phyloP scores from a whole-genome alignment of 2,888 invertebrate genomes.

The Apoda limacodes region DNA sequence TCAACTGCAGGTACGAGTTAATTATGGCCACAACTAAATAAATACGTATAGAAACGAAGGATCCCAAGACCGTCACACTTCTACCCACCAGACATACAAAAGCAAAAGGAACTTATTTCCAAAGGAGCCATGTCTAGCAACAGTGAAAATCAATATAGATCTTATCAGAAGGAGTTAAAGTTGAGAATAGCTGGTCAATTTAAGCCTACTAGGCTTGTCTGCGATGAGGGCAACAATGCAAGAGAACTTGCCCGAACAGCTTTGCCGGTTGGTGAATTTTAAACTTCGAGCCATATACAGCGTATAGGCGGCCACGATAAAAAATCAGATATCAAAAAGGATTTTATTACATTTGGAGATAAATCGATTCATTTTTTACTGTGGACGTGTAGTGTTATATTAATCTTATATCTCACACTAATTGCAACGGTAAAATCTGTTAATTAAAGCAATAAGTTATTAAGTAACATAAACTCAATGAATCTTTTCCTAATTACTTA shows the following conservation, averaged over 20 bases:
- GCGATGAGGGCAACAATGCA: conserved; percentile 35
- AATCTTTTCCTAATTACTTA: too few relatives aligned
- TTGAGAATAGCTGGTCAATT: conserved; percentile 28
- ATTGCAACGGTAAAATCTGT: too few relatives aligned
- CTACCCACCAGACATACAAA: conserved; percentile 61
- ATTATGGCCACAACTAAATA: conserved; percentile 52
- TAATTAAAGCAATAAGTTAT: too few relatives aligned
- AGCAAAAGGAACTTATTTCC: conserved; percentile 40
- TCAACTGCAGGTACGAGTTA: conserved; percentile 63
- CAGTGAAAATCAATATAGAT: conserved; percentile 29
- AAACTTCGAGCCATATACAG: conserved; percentile 26
- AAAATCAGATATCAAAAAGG: not conserved
- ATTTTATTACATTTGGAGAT: conserved; percentile 8
- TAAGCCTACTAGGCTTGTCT: conserved; percentile 36
- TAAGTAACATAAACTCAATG: too few relatives aligned
- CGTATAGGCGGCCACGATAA: too few relatives aligned
- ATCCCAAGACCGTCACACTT: conserved; percentile 57
- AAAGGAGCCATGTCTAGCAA: conserved; percentile 33
- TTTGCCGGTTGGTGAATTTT: conserved; percentile 47
- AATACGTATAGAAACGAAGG: conserved; percentile 56
- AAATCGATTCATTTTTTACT: too few relatives aligned
- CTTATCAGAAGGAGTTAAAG: conserved; percentile 38
- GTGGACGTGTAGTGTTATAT: too few relatives aligned
- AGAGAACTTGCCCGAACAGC: conserved; percentile 65
- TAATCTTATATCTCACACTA: too few relatives aligned